Evolutionary conservation across 2,888 invertebrate species (phyloP).

Genomic region (Synanthedon tipuliformis): DNA sequence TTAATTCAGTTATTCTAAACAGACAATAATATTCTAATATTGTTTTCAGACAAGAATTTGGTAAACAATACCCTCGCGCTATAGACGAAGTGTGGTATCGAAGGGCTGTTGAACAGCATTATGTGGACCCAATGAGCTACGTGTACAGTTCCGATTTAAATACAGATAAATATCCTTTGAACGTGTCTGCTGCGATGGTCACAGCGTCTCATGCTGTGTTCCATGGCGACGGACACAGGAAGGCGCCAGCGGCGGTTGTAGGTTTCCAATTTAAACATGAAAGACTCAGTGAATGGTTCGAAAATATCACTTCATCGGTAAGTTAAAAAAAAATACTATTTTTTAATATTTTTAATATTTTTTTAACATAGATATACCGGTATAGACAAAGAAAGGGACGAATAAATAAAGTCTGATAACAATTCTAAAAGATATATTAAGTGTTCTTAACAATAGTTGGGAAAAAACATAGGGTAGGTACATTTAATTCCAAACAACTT

Average conservation of each 20-base stretch:
- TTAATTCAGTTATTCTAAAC: no score
- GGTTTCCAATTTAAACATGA: constrained; percentile 87
- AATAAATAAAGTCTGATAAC: no score
- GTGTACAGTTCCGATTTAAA: constrained; percentile 73
- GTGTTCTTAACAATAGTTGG: no score
- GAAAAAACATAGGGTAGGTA: no score
- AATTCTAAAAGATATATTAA: no score
- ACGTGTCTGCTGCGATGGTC: constrained; percentile 77
- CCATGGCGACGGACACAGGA: constrained; percentile 69
- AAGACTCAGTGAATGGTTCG: constrained; percentile 80
- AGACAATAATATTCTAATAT: neutral
- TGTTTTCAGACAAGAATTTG: constrained; percentile 74
- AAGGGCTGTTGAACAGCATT: constrained; percentile 88
- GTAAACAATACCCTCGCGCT: constrained; percentile 78
- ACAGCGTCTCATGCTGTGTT: constrained; percentile 90
- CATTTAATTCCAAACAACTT: no score
- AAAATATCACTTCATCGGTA: constrained; percentile 82
- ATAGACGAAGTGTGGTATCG: constrained; percentile 92
- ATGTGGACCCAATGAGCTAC: constrained; percentile 80
- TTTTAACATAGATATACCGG: no score
- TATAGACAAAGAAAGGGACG: no score
- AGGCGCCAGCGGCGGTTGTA: constrained; percentile 76
- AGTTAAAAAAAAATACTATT: constrained; percentile 19
- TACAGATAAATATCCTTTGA: constrained; percentile 53
- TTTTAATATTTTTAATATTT: no score